Base-by-base conservation (phyloP, 2,888 invertebrate species). In the Melolontha melolontha region DNA sequence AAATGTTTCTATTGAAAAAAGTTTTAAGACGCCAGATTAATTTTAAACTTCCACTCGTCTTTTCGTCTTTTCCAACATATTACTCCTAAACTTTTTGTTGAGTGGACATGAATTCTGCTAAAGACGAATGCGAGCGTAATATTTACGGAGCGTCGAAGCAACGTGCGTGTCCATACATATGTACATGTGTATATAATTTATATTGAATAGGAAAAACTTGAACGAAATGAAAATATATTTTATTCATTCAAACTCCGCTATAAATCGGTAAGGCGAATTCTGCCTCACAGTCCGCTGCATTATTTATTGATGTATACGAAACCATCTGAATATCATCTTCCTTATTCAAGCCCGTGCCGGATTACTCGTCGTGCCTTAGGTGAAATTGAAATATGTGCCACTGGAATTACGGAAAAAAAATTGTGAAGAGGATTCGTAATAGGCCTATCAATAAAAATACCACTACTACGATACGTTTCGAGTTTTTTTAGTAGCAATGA, bases 221-320 rank as follows among this genome's bases (percentile, higher is more conserved):
- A 64, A 67, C 65, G 69, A 71, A 71, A 71, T 71, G 71, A 71
- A 71, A 71, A 65, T 63, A 71, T 71, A 71, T 71, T 69, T 71
- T 71, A 71, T 71, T 71, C 71, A 71, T 71, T 64, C 66, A 42
- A 41, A 62, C 52, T 54, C 55, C 41, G 71, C 65, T 64, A 57
- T 69, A 69, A 69, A 71, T 69, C 69, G 69, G 69, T 62, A 63
- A 66, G 64, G 71, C 55, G 66, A 52, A 69, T 69, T 63, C 69
- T 66, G 47, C 59, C 42, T 54, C 59, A 49, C 17, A 49, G 47
- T 27, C 34, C 41, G 12, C 34, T 64, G 64, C 64, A 64, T 64
- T 64, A 64, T 68, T 57, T 68, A 64, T 64, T 34, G 63, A 63
- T 42, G 34, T 44, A 54, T 49, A 64, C 67, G 49, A 62, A 62